Evolutionary conservation across 1,140 invertebrate genomes (phyloP), one percentile per base, ranked within the genome.

Genomic region (Trichomalopsis sarcophagae): DNA sequence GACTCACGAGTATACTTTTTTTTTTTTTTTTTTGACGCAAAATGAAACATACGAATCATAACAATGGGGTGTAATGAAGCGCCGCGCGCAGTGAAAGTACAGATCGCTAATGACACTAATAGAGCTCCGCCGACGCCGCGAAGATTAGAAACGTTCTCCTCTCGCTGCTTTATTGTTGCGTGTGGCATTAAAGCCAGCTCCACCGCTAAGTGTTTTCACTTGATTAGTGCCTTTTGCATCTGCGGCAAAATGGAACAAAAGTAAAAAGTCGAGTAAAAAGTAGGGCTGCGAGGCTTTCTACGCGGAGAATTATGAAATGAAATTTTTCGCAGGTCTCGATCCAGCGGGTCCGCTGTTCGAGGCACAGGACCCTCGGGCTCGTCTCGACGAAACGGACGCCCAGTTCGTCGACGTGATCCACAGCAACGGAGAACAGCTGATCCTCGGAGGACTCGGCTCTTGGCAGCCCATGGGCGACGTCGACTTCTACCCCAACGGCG

Each of bases 381-480:
- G 97, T 1, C 92, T 98, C 71, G 97, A 98, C 90, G 95, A 96
- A 74, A 95, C 94, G 0, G 98, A 99, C 92, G 98, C 98, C 0
- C 94, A 95, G 68, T 99, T 98, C 91, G 98, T 99, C 0, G 98
- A 99, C 91, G 97, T 98, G 0, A 98, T 99, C 73, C 98, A 99
- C 90, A 98, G 97, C 17, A 98, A 99, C 91, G 98, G 97, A 0
- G 97, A 98, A 89, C 97, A 97, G 86, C 92, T 98, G 1, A 96
- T 98, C 47, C 93, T 97, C 68, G 97, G 97, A 1, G 97, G 97
- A 0, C 90, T 98, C 14, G 97, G 97, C 5, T 96, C 96, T 1
- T 96, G 96, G 93, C 96, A 98, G 90, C 96, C 97, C 0, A 96
- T 97, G 95, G 98, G 97, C 0, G 96, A 99, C 89, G 97, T 98